phyloP scores from a whole-genome alignment of 2,888 invertebrate species.

The Anoplius nigerrimus region DNA sequence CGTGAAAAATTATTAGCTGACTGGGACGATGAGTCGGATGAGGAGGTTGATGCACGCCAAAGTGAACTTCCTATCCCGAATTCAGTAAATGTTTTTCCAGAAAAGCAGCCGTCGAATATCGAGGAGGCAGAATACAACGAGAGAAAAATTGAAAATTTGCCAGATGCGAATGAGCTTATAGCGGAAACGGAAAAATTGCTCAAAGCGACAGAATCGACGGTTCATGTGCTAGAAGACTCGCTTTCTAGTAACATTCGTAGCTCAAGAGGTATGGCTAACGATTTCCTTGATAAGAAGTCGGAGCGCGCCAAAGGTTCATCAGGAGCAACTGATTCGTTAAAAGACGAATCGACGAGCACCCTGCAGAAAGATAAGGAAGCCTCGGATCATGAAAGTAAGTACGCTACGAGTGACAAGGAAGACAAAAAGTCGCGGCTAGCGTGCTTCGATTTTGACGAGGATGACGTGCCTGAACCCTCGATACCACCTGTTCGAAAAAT shows the following conservation, averaged over 20 bases:
- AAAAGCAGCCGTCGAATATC: constrained; percentile 22
- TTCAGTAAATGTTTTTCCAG: constrained; percentile 20
- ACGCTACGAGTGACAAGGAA: constrained; percentile 51
- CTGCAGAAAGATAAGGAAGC: constrained; percentile 39
- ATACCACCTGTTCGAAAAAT: constrained; percentile 80
- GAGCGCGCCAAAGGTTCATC: constrained; percentile 26
- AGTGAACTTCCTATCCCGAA: constrained; percentile 52
- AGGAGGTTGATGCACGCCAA: constrained; percentile 58
- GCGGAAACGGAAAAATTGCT: constrained; percentile 65
- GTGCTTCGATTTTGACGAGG: constrained; percentile 88
- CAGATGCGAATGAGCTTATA: constrained; percentile 61
- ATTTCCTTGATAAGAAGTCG: constrained; percentile 28
- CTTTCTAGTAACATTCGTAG: constrained; percentile 23
- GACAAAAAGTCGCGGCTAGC: constrained; percentile 78
- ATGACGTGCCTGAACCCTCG: constrained; percentile 81
- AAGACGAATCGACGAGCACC: constrained; percentile 29
- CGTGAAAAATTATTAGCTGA: constrained; percentile 84
- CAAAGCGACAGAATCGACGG: constrained; percentile 65
- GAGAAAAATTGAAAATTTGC: constrained; percentile 36
- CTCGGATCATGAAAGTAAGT: constrained; percentile 42
- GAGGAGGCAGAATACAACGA: constrained; percentile 37
- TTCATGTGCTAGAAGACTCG: constrained; percentile 45
- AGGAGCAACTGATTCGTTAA: constrained; percentile 20
- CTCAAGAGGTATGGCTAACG: constrained; percentile 32
- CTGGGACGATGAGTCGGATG: constrained; percentile 83